Evolutionary conservation across 2,797 vertebrate genomes (phyloP), one percentile per base, ranked within the genome.

Genomic region (Champsocephalus esox): DNA sequence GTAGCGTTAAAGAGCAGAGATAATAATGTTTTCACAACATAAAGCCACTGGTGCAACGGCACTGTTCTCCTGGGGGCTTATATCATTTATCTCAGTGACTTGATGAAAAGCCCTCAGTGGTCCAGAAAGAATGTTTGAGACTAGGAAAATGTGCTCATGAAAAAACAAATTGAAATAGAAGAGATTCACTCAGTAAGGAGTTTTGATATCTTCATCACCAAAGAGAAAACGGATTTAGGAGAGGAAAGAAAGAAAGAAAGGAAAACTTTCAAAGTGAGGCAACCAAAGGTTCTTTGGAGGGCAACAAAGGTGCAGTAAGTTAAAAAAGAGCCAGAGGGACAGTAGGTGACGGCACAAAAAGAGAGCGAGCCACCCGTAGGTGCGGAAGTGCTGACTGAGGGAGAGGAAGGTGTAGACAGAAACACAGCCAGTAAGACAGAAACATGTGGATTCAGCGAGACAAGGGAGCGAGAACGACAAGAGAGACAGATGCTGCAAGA

Each of bases 21-120:
- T 77, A 81, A 88, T 87, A 75, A 68, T 64, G 74, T 85, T 79
- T 81, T 81, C 69, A 77, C 76, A 67, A 80, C 78, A 87, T 76
- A 83, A 81, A 83, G 44, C 32, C 74, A 72, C 49, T 34, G 64
- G 65, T 77, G 41, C 60, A 69, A 78, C 64, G 44, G 49, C 72
- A 70, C 50, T 50, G 68, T 64, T 56, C 73, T 67, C 71, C 62
- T 64, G 21, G 70, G 67, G 57, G 34, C 60, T 71, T 46, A 67
- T 76, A 65, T 60, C 41, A 73, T 69, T 85, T 76, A 74, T 83
- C 63, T 77, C n/a, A n/a, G 55, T 54, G 70, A 75, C 63, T 68
- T 70, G 75, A 83, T 79, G 60, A 61, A 82, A 81, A 83, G 58
- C 46, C 46, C n/a, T 64, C 19, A 59, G 57, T 56, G 66, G 24